Conservation (phyloP, 2,797 vertebrate genomes). For the Vireo griseus region DNA sequence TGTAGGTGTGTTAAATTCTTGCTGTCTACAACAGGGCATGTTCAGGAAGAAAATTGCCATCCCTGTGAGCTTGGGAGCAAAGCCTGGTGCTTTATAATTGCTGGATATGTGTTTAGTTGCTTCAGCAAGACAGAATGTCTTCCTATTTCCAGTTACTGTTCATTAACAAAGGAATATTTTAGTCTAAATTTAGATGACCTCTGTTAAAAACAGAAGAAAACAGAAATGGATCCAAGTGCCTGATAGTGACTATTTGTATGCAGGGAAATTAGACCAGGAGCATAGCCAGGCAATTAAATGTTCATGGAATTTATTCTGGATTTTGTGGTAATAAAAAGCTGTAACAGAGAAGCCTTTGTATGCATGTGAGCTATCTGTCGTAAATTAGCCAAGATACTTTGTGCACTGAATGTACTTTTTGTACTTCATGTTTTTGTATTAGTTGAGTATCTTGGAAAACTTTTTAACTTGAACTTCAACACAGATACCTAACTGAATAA, state of each 20-base stretch:
- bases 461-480: background rate
- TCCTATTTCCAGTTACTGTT: constrained; percentile 57
- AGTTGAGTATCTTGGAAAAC: background rate
- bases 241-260: constrained; percentile 44
- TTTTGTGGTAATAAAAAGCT: constrained; percentile 34
- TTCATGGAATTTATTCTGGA: constrained; percentile 19
- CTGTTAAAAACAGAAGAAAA: constrained; percentile 49
- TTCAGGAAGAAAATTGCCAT: background rate
- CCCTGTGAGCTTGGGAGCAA: background rate
- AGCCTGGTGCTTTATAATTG: background rate
- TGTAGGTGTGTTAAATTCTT: background rate
- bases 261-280: constrained; percentile 32
- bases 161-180: constrained; percentile 60
- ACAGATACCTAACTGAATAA: background rate
- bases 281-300: constrained; percentile 30
- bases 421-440: constrained; percentile 15
- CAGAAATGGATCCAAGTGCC: constrained; percentile 51
- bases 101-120: background rate
- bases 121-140: constrained; percentile 50
- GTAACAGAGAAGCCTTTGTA: constrained; percentile 46
- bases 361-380: background rate
- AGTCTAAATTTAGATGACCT: constrained; percentile 71
- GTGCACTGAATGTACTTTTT: constrained; percentile 36
- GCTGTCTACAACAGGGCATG: background rate
- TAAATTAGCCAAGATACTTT: constrained; percentile 38